Evolutionary conservation across 2,888 invertebrate species (phyloP).

Genomic region (Brachyopa scutellaris): DNA sequence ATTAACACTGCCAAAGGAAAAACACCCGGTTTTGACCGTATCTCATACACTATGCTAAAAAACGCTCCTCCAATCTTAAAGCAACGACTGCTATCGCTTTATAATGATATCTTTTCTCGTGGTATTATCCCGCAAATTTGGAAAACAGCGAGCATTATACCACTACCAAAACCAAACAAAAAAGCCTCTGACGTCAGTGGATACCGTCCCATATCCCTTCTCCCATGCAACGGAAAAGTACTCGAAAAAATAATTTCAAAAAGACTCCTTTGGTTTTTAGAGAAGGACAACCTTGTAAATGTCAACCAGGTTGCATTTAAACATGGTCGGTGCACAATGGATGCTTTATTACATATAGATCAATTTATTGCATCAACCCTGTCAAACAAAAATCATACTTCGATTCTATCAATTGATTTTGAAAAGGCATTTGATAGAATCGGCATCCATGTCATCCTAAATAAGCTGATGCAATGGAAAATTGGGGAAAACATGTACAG

Average conservation of each 20-base stretch:
- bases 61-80: background rate
- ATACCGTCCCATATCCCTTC: background rate
- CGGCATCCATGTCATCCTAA: background rate
- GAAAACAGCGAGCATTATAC: background rate
- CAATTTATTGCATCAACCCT: too few species aligned
- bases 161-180: background rate
- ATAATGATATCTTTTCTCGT: background rate
- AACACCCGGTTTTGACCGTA: background rate
- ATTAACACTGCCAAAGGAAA: too few species aligned
- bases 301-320: background rate
- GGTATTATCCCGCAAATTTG: background rate
- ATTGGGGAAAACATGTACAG: background rate
- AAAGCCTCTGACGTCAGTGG: background rate
- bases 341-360: too few species aligned
- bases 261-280: too few species aligned
- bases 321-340: too few species aligned
- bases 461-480: background rate
- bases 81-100: background rate
- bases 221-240: too few species aligned
- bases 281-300: background rate
- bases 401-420: background rate
- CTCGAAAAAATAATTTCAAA: too few species aligned
- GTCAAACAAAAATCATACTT: background rate
- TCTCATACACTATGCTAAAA: background rate
- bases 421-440: slow-evolving; percentile 11